Evolutionary conservation across 30 jellyfish, hydroid and myxozoan genomes (phyloP), one percentile per base, ranked within the genome.

Genomic region (Calvadosia cruxmelitensis): DNA sequence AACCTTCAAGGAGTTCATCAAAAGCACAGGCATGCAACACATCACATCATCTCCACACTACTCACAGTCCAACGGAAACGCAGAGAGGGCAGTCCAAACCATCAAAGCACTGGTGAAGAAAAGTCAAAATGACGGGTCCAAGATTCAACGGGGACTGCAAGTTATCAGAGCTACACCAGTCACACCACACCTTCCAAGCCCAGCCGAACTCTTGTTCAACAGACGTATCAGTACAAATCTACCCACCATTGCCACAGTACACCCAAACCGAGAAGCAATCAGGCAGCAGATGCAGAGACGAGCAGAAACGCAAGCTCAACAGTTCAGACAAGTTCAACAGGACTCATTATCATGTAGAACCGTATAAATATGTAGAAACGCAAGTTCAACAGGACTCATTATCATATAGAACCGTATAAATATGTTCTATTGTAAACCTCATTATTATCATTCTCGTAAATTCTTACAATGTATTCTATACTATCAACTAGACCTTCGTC

Each of bases 201-300:
- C 93, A 26, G 91, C 93, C 32, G 80, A 79, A 52, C 74, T 79
- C 5, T n/a, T 79, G 51, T 49, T 50, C 34, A 85, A 78, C 2
- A 57, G 90, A 33, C 33, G 7, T 30, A 26, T 23, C 72, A 71
- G 68, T 25, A n/a, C 63, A 27, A 42, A 42, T 42, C 57, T 42
- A 42, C 57, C 57, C 10, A 42, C 15, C 20, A 42, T 42, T 42
- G 57, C 57, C 57, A 42, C 57, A 42, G 20, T 42, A 42, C 57
- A 42, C 20, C 57, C 57, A 42, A 42, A 5, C 57, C 57, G 57
- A 42, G 57, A 42, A 42, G 57, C 57, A 42, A 42, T 42, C 57
- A 42, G 57, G 57, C 57, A 42, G 57, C 57, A 42, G 57, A 42
- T 42, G 57, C 57, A 42, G 57, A 42, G 15, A 42, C 10, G 57